Evolutionary conservation across 2,113 vertebrate species (phyloP).

Genomic region (Miniopterus natalensis): DNA sequence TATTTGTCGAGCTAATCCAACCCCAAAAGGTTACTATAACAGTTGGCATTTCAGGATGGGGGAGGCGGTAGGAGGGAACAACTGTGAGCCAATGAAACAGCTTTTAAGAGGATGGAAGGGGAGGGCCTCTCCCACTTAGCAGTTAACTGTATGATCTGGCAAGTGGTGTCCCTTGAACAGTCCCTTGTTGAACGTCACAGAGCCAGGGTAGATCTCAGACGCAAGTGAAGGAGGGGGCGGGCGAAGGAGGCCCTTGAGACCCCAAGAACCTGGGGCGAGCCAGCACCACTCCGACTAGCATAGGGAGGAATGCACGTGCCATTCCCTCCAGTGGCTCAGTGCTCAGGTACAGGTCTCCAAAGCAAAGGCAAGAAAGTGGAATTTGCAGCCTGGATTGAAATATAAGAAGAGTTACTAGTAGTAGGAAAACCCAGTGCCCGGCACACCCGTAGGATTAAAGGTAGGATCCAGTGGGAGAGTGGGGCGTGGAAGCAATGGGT

Average conservation of each 20-base stretch:
- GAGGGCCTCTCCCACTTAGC: neutral
- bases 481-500: neutral
- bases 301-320: neutral
- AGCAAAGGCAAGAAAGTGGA: slow-evolving; percentile 9
- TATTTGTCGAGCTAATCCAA: neutral
- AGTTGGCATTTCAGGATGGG: neutral
- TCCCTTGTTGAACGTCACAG: neutral
- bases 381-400: neutral
- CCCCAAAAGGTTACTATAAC: neutral
- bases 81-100: neutral
- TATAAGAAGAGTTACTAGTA: neutral
- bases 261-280: neutral
- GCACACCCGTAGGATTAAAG: neutral
- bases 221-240: neutral
- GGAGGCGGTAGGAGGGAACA: neutral
- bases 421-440: neutral
- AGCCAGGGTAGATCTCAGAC: neutral
- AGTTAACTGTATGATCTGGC: neutral
- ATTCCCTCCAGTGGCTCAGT: neutral
- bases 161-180: neutral
- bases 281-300: neutral
- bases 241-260: neutral
- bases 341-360: neutral
- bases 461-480: neutral
- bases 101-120: neutral